phyloP scores from a whole-genome alignment of 1,140 invertebrate genomes.

The Drosophila ironensis region DNA sequence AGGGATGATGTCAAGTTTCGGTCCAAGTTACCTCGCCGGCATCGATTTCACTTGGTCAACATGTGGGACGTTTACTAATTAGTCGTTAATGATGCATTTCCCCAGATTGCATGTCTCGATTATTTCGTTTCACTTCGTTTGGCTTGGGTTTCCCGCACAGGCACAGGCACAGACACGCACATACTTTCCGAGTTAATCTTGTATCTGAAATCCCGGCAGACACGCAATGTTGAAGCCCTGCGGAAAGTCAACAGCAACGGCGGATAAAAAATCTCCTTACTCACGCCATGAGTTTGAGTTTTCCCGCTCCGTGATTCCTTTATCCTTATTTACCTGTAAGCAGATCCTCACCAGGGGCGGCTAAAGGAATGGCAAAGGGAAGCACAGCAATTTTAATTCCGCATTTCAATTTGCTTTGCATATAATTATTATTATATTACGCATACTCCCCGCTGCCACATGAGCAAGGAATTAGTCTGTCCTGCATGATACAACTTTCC shows the following conservation, averaged over 20 bases:
- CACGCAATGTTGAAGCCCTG: constrained; percentile 70
- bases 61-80: constrained; percentile 54
- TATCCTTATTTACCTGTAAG: constrained; percentile 47
- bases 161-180: constrained; percentile 12
- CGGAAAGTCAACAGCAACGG: constrained; percentile 35
- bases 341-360: constrained; percentile 13
- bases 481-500: constrained; percentile 36
- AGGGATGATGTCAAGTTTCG: constrained; percentile 3
- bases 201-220: constrained; percentile 38
- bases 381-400: constrained; percentile 25
- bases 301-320: constrained; percentile 11
- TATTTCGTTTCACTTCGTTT: constrained; percentile 34
- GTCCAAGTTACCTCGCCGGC: constrained; percentile 19
- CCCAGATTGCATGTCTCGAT: constrained; percentile 58
- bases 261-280: constrained; percentile 33
- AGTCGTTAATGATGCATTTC: constrained; percentile 73
- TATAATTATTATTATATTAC: constrained; percentile 55
- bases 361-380: not conserved
- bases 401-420: constrained; percentile 56
- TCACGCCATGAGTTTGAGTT: constrained; percentile 33
- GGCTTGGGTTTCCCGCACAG: constrained; percentile 8
- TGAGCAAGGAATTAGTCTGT: constrained; percentile 31
- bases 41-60: constrained; percentile 45
- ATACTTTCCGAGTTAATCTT: constrained; percentile 35
- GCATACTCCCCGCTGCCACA: constrained; percentile 22